Base-by-base conservation (phyloP, 2,888 invertebrate species). In the Odontocolon sp. region DNA sequence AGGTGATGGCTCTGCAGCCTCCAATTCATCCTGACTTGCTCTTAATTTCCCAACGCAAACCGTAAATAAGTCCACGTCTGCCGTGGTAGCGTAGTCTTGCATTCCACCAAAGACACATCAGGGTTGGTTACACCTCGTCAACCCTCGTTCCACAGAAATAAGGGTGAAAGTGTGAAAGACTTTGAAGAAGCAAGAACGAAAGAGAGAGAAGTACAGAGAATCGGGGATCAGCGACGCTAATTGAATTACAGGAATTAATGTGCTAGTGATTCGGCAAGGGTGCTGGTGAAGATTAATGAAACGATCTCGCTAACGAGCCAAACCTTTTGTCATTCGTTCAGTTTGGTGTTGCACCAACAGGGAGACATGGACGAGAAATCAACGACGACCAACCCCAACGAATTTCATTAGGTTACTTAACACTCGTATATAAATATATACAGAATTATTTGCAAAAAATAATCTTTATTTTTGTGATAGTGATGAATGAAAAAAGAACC, bases 191-290 rank as follows among this genome's bases (percentile, higher is more conserved):
- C 4, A 28, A 54, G 54, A 16, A 52, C 2, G 16, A 16, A 33
- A 54, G 5, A 54, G 33, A 31, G 31, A 45, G 42, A 38, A 45
- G 56, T 33, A 31, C 63, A 40, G 63, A 73, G 50, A 56, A 36
- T 47, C 52, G 71, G 71, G 67, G 66, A 57, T 50, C 57, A 68
- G 74, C 50, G 80, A 74, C 75, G 82, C 85, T 88, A 87, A 89
- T 88, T 86, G 88, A 88, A 88, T 89, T 86, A 89, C 87, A 83
- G 85, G 87, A 87, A 88, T 89, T 86, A 86, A 84, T 80, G 83
- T 80, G 76, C 75, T 83, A 83, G 84, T 85, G 87, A 88, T 88
- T 87, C 83, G 85, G 76, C 81, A 81, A 82, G 86, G 87, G 85
- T 40, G 45, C 63, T 63, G 45, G 70, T 45, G 84, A 78, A 87